Percentiles rank a stretch among this genome's conserved stretches.
phyloP scores from a whole-genome alignment of 2,797 vertebrate genomes.

The Otolemur crassicaudatus region DNA sequence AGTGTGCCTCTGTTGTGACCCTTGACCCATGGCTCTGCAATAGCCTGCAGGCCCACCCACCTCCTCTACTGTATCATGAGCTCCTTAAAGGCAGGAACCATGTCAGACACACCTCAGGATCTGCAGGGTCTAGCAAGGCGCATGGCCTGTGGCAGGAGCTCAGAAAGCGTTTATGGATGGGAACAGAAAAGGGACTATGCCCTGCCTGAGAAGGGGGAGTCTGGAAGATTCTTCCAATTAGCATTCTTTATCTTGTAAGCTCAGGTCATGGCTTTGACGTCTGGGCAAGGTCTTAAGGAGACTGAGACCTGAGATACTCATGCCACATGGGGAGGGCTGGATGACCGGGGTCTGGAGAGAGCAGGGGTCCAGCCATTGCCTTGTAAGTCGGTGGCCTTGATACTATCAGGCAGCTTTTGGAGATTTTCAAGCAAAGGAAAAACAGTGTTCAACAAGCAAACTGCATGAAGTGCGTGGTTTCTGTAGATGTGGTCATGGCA shows the following conservation, averaged over 20 bases:
- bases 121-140: neutral
- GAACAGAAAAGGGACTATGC: neutral
- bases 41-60: neutral
- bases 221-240: rapidly evolving
- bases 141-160: neutral
- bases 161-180: too few relatives aligned
- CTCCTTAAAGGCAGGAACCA: neutral
- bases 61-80: neutral
- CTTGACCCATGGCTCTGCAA: neutral
- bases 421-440: slow-evolving; percentile 14
- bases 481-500: slow-evolving; percentile 13
- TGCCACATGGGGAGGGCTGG: rapidly evolving
- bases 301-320: rapidly evolving
- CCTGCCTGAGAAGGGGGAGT: neutral
- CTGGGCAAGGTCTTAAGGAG: neutral
- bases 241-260: neutral
- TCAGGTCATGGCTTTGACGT: neutral
- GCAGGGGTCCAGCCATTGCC: neutral
- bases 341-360: too few relatives aligned
- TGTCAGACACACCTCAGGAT: neutral
- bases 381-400: neutral
- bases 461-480: neutral
- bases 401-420: neutral
- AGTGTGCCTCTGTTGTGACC: neutral
- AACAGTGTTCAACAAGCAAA: neutral